Percentiles rank a stretch among this genome's conserved stretches.
These are phyloP conservation scores for Larimichthys polyactis DNA, from an alignment of 2,113 vertebrate species.

Conservation along the genomic window DNA sequence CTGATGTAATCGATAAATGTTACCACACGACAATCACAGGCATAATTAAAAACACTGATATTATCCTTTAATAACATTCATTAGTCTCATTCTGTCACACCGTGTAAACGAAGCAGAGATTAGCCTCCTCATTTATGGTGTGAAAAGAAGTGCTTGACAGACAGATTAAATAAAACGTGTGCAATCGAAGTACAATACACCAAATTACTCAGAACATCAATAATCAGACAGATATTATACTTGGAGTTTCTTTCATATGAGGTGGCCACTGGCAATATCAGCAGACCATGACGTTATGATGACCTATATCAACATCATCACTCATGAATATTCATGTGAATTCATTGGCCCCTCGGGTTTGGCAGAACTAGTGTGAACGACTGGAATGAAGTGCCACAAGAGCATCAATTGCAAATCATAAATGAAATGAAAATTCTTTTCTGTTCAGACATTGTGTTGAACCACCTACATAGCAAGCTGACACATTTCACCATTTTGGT, in stretches of 20 bases:
- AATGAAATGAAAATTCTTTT: conserved; percentile 65
- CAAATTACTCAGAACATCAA: conserved; percentile 32
- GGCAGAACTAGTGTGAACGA: conserved; percentile 55
- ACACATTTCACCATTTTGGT: conserved; percentile 55
- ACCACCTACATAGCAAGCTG: conserved; percentile 58
- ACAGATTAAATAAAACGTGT: conserved; percentile 30
- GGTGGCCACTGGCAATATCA: conserved; percentile 34
- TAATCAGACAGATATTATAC: conserved; percentile 47
- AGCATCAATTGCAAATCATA: conserved; percentile 63
- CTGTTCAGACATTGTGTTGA: conserved; percentile 38
- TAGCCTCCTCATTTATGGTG: conserved; percentile 2
- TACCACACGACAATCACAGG: background rate
- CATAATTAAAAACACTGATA: background rate
- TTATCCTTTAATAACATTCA: conserved; percentile 20
- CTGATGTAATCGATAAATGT: background rate
- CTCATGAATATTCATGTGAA: conserved; percentile 65
- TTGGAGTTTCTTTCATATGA: conserved; percentile 48
- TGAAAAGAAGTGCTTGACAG: conserved; percentile 42
- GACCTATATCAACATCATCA: conserved; percentile 53
- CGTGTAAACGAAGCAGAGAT: conserved; percentile 12
- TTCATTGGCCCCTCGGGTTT: conserved; percentile 51
- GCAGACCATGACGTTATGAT: conserved; percentile 45
- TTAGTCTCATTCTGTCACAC: conserved; percentile 1
- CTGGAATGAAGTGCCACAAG: conserved; percentile 56
- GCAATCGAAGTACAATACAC: conserved; percentile 29